Conservation (phyloP, 2,797 vertebrate genomes). For the Tragelaphus oryx region DNA sequence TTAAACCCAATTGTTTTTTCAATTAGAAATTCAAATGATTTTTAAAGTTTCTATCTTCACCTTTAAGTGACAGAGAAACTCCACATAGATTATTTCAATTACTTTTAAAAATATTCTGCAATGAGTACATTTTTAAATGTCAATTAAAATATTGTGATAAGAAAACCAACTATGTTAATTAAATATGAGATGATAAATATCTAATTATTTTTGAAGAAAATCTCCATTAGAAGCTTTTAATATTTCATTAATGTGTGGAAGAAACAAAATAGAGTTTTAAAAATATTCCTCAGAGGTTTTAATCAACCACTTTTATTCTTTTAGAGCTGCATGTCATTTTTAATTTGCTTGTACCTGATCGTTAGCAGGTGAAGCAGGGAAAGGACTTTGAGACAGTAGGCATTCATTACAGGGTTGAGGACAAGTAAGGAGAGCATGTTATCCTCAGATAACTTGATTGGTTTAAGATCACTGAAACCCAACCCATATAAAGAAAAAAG, state of each 20-base stretch:
- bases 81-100: constrained; percentile 34
- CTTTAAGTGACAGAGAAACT: constrained; percentile 60
- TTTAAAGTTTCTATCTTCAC: constrained; percentile 68
- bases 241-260: neutral
- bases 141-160: constrained; percentile 49
- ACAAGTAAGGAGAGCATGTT: neutral
- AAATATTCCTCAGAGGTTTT: neutral
- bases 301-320: neutral
- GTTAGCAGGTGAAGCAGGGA: neutral
- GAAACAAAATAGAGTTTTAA: neutral
- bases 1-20: constrained; percentile 68
- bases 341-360: neutral
- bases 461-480: neutral
- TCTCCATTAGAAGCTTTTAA: constrained; percentile 2
- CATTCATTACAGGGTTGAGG: neutral
- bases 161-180: constrained; percentile 12
- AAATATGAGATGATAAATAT: constrained; percentile 23
- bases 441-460: neutral
- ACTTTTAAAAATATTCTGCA: neutral
- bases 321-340: neutral
- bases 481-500: neutral
- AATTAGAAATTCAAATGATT: constrained; percentile 75
- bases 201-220: constrained; percentile 34
- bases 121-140: constrained; percentile 3
- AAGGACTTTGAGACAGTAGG: neutral